A percentile compares a stretch with the other conserved stretches of the same genome.
These are phyloP conservation scores for Mythimna loreyi DNA, from an alignment of 2,888 invertebrate genomes.

Conservation along the genomic window DNA sequence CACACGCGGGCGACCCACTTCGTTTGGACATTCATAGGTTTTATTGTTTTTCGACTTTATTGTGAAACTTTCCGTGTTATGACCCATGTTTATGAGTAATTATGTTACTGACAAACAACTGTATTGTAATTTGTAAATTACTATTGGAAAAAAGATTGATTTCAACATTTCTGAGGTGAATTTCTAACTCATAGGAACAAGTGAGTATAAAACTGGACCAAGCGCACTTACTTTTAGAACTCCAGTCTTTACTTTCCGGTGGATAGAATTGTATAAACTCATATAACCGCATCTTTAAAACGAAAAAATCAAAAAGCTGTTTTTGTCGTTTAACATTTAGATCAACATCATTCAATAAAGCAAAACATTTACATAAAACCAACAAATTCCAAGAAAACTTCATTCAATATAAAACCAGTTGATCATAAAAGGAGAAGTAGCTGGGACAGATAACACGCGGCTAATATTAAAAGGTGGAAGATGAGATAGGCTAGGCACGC, in stretches of 20 bases:
- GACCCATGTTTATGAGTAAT: conserved; percentile 4
- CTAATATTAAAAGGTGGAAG: conserved; percentile 65
- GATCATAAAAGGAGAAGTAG: conserved; percentile 44
- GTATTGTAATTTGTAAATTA: neutral
- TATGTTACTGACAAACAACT: conserved; percentile 9
- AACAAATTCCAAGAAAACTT: conserved; percentile 43
- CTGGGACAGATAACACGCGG: conserved; percentile 54
- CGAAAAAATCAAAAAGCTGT: neutral
- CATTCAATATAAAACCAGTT: conserved; percentile 56
- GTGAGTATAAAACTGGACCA: no score
- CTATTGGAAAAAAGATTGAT: conserved; percentile 1
- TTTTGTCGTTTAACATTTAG: neutral
- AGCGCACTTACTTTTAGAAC: neutral
- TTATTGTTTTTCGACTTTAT: conserved; percentile 26
- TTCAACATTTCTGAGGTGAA: neutral
- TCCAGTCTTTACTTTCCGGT: no score
- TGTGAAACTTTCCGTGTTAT: conserved; percentile 26
- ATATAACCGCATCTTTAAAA: neutral
- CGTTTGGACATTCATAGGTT: conserved; percentile 22
- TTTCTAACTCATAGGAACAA: no score
- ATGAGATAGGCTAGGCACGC: conserved; percentile 71
- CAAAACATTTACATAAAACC: conserved; percentile 38
- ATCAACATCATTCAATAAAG: conserved; percentile 5
- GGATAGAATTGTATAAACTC: no score
- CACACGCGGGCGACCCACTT: conserved; percentile 39